Evolutionary conservation across 2,888 invertebrate species (phyloP), one percentile per base, ranked within the genome.

Genomic region (Choreutis nemorana): DNA sequence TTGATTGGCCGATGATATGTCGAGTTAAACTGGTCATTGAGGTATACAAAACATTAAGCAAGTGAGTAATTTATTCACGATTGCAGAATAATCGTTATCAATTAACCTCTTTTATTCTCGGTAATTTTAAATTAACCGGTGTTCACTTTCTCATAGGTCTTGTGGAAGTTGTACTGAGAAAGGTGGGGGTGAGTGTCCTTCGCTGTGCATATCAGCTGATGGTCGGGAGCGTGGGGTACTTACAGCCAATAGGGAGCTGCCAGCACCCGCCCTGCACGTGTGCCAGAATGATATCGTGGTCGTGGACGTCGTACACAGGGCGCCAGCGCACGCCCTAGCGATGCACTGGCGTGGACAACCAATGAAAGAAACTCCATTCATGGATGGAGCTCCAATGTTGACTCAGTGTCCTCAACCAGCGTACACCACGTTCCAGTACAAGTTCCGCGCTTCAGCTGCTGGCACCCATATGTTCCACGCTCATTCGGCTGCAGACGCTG

Each of bases 331-430:
- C 47, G 85, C 86, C 0, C 72, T 87, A 1, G 82, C 87, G 1
- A 80, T 92, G 28, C 91, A 92, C 59, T 92, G 91, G 90, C 84
- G 91, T 37, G 92, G 91, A 1, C 90, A 90, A 39, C 87, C 85
- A 46, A 53, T 81, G 63, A 61, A 83, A 39, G 84, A 75, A 68
- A 83, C 87, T 5, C 88, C 88, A 0, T 87, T 84, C 50, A 89
- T 89, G 89, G 90, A 90, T 40, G 90, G 90, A 25, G 85, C 86
- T n/a, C 87, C 89, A 1, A 83, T 88, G 81, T 67, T 90, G 29
- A 89, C 89, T 0, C 90, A 90, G 56, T 90, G 89, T 44, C 88
- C 89, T 0, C 87, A 90, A 46, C 81, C 84, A 1, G 85, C 88
- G 24, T 87, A 85, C 49, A 87, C 87, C 2, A 86, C 85, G 7